Conservation (phyloP, 2,113 vertebrate species). For the Bufo bufo region DNA sequence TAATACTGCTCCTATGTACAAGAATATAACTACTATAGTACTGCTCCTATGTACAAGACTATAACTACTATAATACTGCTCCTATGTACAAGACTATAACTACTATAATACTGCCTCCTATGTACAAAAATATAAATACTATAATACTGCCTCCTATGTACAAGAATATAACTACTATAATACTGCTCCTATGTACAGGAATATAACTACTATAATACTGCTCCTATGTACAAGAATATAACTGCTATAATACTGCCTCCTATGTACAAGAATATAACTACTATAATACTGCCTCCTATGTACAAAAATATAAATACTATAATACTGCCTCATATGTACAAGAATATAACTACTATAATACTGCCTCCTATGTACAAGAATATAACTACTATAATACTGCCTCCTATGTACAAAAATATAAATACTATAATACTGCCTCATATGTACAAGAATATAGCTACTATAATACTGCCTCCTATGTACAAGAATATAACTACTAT, state of each 20-base stretch:
- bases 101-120: constrained; percentile 11
- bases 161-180: constrained; percentile 21
- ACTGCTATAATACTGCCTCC: constrained; percentile 16
- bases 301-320: constrained; percentile 1
- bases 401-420: neutral
- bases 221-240: constrained; percentile 1
- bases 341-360: constrained; percentile 19
- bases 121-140: constrained; percentile 6
- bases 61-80: neutral
- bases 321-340: constrained; percentile 4
- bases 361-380: neutral
- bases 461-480: neutral
- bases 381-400: constrained; percentile 7
- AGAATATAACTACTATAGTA: neutral
- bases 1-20: neutral
- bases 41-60: neutral
- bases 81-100: neutral
- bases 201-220: constrained; percentile 22
- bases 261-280: constrained; percentile 9
- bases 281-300: constrained; percentile 6
- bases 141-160: neutral
- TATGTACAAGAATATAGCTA: neutral
- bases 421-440: neutral
- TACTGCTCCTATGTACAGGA: constrained; percentile 1
- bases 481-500: constrained; percentile 11